These are phyloP conservation scores for Leptatherina wallacei DNA, from an alignment of 2,797 vertebrate genomes.

Conservation along the genomic window DNA sequence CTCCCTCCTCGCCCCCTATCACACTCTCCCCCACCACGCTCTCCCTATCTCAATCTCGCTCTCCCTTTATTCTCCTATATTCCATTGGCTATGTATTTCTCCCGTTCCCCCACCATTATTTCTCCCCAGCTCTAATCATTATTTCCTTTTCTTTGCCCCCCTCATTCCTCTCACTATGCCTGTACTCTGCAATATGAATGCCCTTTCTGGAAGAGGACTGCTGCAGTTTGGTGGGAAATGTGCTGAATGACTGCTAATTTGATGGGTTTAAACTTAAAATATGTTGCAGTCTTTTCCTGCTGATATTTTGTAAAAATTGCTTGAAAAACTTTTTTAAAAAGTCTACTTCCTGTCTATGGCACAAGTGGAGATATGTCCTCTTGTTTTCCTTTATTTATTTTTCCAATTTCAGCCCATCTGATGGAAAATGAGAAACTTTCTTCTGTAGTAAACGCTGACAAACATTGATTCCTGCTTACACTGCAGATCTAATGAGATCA, in stretches of 20 bases:
- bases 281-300: neutral
- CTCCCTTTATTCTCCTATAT: slow-evolving; percentile 75
- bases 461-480: slow-evolving; percentile 1
- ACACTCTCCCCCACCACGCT: slow-evolving; percentile 59
- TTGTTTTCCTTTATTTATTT: neutral
- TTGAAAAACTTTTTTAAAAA: neutral
- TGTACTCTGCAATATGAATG: slow-evolving; percentile 53
- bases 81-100: slow-evolving; percentile 76
- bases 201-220: slow-evolving; percentile 41
- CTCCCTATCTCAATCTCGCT: slow-evolving; percentile 71
- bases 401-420: neutral
- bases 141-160: slow-evolving; percentile 66
- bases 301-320: neutral
- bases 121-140: slow-evolving; percentile 74
- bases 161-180: slow-evolving; percentile 45
- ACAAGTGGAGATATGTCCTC: neutral
- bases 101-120: slow-evolving; percentile 70
- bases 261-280: slow-evolving; percentile 25
- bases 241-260: slow-evolving; percentile 37
- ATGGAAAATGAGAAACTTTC: neutral
- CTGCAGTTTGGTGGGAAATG: slow-evolving; percentile 52
- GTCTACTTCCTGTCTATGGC: neutral
- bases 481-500: slow-evolving; percentile 13
- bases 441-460: neutral
- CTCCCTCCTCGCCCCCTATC: slow-evolving; percentile 56